Evolutionary conservation across 1,140 invertebrate species (phyloP).

Genomic region (Drosophila subobscura): DNA sequence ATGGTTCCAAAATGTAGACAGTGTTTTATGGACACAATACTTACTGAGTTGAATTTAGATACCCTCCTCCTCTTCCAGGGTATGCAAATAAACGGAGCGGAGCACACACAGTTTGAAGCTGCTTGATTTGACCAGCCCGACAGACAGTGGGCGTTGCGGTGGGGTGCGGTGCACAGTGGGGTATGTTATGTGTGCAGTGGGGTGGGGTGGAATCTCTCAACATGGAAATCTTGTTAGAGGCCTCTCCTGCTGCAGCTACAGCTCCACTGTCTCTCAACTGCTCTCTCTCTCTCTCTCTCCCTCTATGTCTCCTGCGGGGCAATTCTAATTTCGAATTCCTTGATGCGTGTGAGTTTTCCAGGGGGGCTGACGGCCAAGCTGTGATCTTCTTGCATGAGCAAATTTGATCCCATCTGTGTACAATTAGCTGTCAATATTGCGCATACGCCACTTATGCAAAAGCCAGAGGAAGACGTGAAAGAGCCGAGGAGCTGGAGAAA

Average conservation of each 20-base stretch:
- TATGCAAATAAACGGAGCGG: too few species aligned
- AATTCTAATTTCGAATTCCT: slow-evolving; percentile 75
- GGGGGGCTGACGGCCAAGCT: background rate
- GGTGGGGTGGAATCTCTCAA: slow-evolving; percentile 37
- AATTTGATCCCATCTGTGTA: slow-evolving; percentile 78
- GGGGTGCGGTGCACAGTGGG: slow-evolving; percentile 6
- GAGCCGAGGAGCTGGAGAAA: slow-evolving; percentile 7
- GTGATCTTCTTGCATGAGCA: slow-evolving; percentile 54
- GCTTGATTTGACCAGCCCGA: slow-evolving; percentile 61
- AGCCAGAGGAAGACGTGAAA: slow-evolving; percentile 15
- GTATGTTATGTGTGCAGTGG: background rate
- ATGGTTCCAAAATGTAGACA: too few species aligned
- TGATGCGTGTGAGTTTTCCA: slow-evolving; percentile 32
- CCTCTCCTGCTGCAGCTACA: background rate
- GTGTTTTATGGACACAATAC: too few species aligned
- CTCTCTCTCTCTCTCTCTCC: slow-evolving; percentile 17
- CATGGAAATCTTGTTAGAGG: slow-evolving; percentile 75
- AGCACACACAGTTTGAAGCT: slow-evolving; percentile 12
- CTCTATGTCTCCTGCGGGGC: slow-evolving; percentile 57
- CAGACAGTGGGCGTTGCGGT: slow-evolving; percentile 22
- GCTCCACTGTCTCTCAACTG: too few species aligned
- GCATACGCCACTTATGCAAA: slow-evolving; percentile 73
- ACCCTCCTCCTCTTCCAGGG: too few species aligned
- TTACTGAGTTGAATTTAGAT: too few species aligned
- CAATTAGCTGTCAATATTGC: slow-evolving; percentile 80